Percentiles rank a stretch among this genome's conserved stretches.
Evolutionary conservation across 1,140 invertebrate species (phyloP).

Genomic region (Atopsyche davidsoni): DNA sequence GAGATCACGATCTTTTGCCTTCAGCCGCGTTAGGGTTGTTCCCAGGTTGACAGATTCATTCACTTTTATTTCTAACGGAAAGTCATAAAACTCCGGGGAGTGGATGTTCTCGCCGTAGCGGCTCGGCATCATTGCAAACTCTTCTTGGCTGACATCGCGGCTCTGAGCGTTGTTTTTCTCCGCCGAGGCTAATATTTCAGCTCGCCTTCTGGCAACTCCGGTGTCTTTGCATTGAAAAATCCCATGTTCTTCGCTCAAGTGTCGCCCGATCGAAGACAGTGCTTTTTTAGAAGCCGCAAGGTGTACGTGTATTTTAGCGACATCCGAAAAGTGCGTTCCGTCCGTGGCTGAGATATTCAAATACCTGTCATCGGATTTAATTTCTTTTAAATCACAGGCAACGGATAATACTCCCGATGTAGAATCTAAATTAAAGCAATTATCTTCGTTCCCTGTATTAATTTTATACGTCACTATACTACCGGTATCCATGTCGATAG

Average conservation of each 20-base stretch:
- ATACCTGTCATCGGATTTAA: constrained; percentile 54
- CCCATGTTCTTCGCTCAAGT: constrained; percentile 41
- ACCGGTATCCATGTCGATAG: constrained; percentile 80
- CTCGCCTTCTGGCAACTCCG: constrained; percentile 63
- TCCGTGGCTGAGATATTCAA: constrained; percentile 81
- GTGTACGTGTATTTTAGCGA: constrained; percentile 58
- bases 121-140: constrained; percentile 65
- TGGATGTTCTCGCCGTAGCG: constrained; percentile 74
- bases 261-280: constrained; percentile 16
- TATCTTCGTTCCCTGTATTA: constrained; percentile 76
- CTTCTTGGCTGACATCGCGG: constrained; percentile 44
- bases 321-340: constrained; percentile 76
- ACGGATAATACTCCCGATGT: constrained; percentile 53
- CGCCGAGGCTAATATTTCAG: constrained; percentile 64
- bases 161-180: constrained; percentile 64
- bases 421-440: constrained; percentile 74
- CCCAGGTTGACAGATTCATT: constrained; percentile 75
- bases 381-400: constrained; percentile 66
- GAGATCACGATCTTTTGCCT: constrained; percentile 68
- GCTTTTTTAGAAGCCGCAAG: constrained; percentile 56
- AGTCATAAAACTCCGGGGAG: constrained; percentile 65
- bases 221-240: constrained; percentile 72
- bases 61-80: constrained; percentile 61
- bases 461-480: constrained; percentile 77
- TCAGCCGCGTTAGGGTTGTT: constrained; percentile 57